Percentiles rank a stretch among this genome's conserved stretches.
Evolutionary conservation across 2,888 invertebrate genomes (phyloP).

Genomic region (Uropetala carovei): DNA sequence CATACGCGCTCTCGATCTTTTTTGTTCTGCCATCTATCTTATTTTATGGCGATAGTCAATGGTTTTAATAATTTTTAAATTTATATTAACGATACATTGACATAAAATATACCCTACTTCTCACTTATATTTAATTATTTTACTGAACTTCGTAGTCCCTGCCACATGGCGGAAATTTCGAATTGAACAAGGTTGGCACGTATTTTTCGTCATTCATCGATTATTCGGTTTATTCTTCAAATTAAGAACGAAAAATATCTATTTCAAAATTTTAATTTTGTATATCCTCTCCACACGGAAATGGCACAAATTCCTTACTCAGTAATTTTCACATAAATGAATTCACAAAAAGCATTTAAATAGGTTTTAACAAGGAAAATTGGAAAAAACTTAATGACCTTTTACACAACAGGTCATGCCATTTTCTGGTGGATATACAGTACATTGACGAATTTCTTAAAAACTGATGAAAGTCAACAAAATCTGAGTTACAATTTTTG

Average conservation of each 20-base stretch:
- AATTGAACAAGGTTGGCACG: not conserved
- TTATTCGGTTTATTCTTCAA: not conserved
- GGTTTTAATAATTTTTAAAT: too few relatives aligned
- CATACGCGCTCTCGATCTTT: constrained; percentile 67
- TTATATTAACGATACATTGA: constrained; percentile 39
- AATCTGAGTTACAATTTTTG: constrained; percentile 40
- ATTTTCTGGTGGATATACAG: constrained; percentile 57
- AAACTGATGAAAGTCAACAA: constrained; percentile 43
- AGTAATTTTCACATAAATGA: not conserved
- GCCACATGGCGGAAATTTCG: not conserved
- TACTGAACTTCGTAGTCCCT: not conserved
- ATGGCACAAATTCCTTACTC: constrained; percentile 18
- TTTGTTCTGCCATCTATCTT: constrained; percentile 65
- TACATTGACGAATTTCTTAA: constrained; percentile 34
- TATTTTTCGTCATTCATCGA: not conserved
- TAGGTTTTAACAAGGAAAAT: constrained; percentile 42
- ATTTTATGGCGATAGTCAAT: constrained; percentile 65
- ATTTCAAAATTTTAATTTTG: constrained; percentile 52
- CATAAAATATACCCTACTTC: too few relatives aligned
- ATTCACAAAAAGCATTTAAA: constrained; percentile 11
- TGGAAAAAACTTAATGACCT: constrained; percentile 44
- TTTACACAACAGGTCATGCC: constrained; percentile 60
- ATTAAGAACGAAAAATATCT: constrained; percentile 6
- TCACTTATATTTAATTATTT: not conserved
- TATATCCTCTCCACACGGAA: constrained; percentile 44